Evolutionary conservation across 2,888 invertebrate species (phyloP).

Genomic region (Tricholauxania praeusta): DNA sequence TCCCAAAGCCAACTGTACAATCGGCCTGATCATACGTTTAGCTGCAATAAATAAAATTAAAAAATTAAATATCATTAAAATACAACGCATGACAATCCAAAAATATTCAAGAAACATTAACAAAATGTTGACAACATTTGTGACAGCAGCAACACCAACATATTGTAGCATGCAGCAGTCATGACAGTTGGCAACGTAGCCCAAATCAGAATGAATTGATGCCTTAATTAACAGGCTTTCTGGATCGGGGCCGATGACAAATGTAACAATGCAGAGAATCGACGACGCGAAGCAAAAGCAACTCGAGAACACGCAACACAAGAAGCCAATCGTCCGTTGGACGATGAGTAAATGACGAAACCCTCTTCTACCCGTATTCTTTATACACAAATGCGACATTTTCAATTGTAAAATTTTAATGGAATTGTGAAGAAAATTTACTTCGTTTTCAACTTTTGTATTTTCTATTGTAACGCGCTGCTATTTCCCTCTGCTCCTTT

Average conservation of each 20-base stretch:
- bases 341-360: neutral
- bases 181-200: conserved; percentile 47
- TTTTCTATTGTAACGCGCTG: conserved; percentile 30
- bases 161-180: conserved; percentile 20
- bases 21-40: too few species aligned
- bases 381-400: conserved; percentile 49
- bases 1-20: too few species aligned
- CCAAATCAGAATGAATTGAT: conserved; percentile 47
- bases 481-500: conserved; percentile 30
- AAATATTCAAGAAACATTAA: neutral
- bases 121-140: conserved; percentile 22
- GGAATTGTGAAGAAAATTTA: conserved; percentile 50
- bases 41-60: too few species aligned
- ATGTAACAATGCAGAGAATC: conserved; percentile 1
- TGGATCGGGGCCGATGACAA: conserved; percentile 15
- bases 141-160: conserved; percentile 8
- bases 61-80: too few species aligned
- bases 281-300: conserved; percentile 2
- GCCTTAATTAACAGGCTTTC: conserved; percentile 61
- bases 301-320: neutral
- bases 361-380: neutral
- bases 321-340: neutral
- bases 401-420: conserved; percentile 50
- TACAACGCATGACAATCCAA: too few species aligned
- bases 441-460: conserved; percentile 42